A percentile compares a stretch with the other conserved stretches of the same genome.
These are phyloP conservation scores for Sorex araneus DNA, from an alignment of 2,113 vertebrate species.

Conservation along the genomic window DNA sequence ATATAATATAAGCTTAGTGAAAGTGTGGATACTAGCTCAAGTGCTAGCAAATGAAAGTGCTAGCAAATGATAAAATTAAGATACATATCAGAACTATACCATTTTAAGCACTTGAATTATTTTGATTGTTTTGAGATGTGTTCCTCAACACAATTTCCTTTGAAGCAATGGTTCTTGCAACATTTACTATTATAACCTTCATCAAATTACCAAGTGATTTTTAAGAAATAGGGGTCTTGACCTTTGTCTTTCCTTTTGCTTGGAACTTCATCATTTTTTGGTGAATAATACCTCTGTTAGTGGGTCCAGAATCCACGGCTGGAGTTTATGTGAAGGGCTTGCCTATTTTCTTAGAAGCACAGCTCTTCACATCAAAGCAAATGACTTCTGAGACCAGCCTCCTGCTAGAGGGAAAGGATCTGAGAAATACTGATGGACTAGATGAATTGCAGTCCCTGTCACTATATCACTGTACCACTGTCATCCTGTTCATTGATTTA, in stretches of 20 bases:
- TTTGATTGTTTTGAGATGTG: slow-evolving; percentile 74
- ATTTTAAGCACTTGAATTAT: slow-evolving; percentile 76
- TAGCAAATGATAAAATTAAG: slow-evolving; percentile 59
- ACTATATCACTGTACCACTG: too few species aligned
- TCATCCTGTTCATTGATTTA: too few species aligned
- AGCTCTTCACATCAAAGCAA: slow-evolving; percentile 61
- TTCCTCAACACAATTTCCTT: slow-evolving; percentile 68
- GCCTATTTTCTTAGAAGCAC: slow-evolving; percentile 49
- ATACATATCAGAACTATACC: slow-evolving; percentile 22
- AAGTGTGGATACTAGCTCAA: too few species aligned
- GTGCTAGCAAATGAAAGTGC: too few species aligned
- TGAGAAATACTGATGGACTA: neutral
- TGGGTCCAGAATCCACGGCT: neutral
- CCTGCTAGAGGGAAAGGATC: neutral
- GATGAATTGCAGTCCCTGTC: neutral
- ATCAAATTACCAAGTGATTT: slow-evolving; percentile 73
- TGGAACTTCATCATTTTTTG: slow-evolving; percentile 55
- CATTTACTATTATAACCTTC: slow-evolving; percentile 77
- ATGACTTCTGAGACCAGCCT: slow-evolving; percentile 11
- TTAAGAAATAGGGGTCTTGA: slow-evolving; percentile 68
- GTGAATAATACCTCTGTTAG: slow-evolving; percentile 66
- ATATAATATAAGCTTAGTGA: too few species aligned
- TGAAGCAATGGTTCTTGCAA: slow-evolving; percentile 69
- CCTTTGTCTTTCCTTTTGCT: slow-evolving; percentile 48
- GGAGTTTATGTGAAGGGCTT: slow-evolving; percentile 38